Evolutionary conservation across 2,888 invertebrate genomes (phyloP).

Genomic region (Tipula confusa): DNA sequence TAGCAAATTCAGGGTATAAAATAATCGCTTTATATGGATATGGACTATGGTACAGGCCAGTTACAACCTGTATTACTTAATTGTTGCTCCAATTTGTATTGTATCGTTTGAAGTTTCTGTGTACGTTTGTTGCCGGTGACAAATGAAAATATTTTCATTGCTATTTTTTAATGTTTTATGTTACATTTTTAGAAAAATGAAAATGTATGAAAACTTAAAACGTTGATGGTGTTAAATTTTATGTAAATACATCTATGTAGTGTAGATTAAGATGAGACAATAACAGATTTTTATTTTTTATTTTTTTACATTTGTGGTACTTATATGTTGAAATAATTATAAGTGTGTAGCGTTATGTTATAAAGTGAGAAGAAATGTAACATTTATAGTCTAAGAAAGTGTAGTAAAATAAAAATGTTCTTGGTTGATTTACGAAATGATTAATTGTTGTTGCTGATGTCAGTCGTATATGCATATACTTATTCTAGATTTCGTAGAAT

Average conservation of each 20-base stretch:
- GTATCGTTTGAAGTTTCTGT: not conserved
- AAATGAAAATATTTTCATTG: not conserved
- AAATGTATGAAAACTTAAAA: not conserved
- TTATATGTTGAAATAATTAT: not conserved
- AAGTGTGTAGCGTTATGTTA: not conserved
- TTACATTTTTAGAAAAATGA: not conserved
- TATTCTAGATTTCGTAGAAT: not conserved
- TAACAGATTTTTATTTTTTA: not conserved
- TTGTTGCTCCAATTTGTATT: not conserved
- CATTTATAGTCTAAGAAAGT: not conserved
- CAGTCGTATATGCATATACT: not conserved
- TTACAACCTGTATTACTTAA: too few species aligned
- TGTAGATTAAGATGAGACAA: not conserved
- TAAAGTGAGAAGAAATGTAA: not conserved
- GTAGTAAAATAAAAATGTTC: not conserved
- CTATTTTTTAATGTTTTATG: not conserved
- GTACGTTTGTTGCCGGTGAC: not conserved
- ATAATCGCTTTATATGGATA: too few species aligned
- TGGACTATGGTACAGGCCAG: too few species aligned
- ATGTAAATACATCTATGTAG: not conserved
- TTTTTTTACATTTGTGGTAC: not conserved
- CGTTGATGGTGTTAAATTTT: not conserved
- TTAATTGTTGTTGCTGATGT: not conserved
- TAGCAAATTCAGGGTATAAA: too few species aligned
- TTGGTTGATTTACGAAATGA: not conserved